Percentiles rank a stretch among this genome's conserved stretches.
Conservation (phyloP, 2,888 invertebrate species). For the Subacronicta megacephala region DNA sequence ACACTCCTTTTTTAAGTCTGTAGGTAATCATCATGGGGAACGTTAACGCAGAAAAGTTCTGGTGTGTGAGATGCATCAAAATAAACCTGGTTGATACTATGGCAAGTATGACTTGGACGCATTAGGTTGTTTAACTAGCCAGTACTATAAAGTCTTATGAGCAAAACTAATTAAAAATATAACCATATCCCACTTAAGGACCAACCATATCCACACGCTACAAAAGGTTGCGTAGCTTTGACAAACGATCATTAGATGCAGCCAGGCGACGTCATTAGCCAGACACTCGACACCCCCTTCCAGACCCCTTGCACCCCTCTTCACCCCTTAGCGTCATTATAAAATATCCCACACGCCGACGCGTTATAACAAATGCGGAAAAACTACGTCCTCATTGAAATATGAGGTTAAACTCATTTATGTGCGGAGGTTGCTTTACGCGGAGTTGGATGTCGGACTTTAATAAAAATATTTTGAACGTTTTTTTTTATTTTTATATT, state of each 20-base stretch:
- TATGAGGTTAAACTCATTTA: conserved; percentile 54
- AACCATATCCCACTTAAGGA: conserved; percentile 3
- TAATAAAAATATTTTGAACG: conserved; percentile 43
- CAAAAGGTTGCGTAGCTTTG: conserved; percentile 48
- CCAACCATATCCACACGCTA: conserved; percentile 11
- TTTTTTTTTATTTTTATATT: conserved; percentile 24
- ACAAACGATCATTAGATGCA: conserved; percentile 61
- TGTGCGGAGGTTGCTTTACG: conserved; percentile 29
- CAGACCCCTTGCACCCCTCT: not conserved
- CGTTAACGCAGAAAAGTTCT: too few species aligned
- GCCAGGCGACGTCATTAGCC: conserved; percentile 59
- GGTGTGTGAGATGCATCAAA: too few species aligned
- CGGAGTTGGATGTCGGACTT: conserved; percentile 5
- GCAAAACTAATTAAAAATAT: conserved; percentile 11
- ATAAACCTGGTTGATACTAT: too few species aligned
- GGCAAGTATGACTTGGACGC: too few species aligned
- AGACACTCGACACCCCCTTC: conserved; percentile 50
- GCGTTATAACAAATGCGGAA: conserved; percentile 52
- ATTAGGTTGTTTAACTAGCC: too few species aligned
- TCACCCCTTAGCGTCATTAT: conserved; percentile 42
- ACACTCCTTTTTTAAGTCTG: not conserved
- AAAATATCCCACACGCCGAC: conserved; percentile 54
- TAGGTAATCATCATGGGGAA: not conserved
- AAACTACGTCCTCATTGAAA: conserved; percentile 54
- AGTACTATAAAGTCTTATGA: too few species aligned